Percentiles rank a stretch among this genome's conserved stretches.
Evolutionary conservation across 2,888 invertebrate genomes (phyloP).

Genomic region (Ypsolopha scabrella): DNA sequence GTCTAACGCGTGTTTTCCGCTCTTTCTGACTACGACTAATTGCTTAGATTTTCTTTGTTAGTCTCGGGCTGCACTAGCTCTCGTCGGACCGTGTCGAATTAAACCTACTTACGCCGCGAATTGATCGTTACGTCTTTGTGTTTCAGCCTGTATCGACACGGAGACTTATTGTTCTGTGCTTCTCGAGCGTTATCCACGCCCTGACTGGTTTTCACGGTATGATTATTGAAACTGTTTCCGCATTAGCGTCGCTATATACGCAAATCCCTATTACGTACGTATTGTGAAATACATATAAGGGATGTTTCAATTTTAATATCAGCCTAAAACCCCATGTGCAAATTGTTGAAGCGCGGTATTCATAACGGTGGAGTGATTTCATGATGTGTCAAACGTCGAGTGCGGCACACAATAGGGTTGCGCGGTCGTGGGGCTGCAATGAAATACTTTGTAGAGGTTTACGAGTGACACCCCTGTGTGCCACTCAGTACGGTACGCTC

Average conservation of each 20-base stretch:
- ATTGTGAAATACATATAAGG: background rate
- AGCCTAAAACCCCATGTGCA: background rate
- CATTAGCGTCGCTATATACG: conserved; percentile 17
- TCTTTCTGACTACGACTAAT: conserved; percentile 70
- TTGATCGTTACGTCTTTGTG: conserved; percentile 69
- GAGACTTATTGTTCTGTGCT: conserved; percentile 59
- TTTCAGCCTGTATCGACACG: conserved; percentile 57
- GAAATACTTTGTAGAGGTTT: conserved; percentile 61
- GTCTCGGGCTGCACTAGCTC: conserved; percentile 55
- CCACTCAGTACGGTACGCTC: conserved; percentile 15
- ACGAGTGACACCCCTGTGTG: conserved; percentile 44
- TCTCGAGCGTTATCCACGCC: conserved; percentile 55
- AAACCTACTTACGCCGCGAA: conserved; percentile 66
- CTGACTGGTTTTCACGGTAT: conserved; percentile 57
- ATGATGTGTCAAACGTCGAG: conserved; percentile 54
- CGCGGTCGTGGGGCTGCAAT: conserved; percentile 33
- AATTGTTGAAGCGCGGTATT: conserved; percentile 18
- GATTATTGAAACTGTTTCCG: conserved; percentile 57
- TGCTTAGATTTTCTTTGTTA: conserved; percentile 70
- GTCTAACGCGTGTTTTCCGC: conserved; percentile 67
- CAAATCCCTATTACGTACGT: background rate
- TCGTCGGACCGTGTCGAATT: conserved; percentile 60
- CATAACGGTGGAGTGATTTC: conserved; percentile 47
- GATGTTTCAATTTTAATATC: background rate
- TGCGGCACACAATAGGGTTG: conserved; percentile 52